A percentile compares a stretch with the other conserved stretches of the same genome.
Conservation (phyloP, 2,113 vertebrate species). For the Colistium nudipinnis region DNA sequence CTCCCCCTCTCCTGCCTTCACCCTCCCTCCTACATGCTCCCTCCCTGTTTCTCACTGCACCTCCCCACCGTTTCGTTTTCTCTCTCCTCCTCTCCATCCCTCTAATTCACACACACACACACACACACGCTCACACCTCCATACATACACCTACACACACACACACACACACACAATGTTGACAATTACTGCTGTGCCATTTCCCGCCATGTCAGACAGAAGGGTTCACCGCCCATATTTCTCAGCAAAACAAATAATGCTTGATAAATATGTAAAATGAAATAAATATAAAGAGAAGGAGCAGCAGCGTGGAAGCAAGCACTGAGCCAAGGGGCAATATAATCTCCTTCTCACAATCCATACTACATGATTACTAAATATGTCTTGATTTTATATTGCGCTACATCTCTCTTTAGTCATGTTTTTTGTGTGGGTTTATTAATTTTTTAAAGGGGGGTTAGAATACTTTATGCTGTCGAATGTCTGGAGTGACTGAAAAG, state of each 20-base stretch:
- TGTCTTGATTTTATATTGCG: conserved; percentile 24
- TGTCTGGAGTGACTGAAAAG: conserved; percentile 73
- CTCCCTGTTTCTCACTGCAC: conserved; percentile 57
- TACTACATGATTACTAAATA: conserved; percentile 44
- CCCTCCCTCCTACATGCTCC: conserved; percentile 42
- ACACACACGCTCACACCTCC: conserved; percentile 1
- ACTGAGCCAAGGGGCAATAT: conserved; percentile 51
- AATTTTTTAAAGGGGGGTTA: conserved; percentile 8
- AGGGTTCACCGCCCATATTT: conserved; percentile 62
- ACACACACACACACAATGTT: conserved; percentile 40
- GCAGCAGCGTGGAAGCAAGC: conserved; percentile 47
- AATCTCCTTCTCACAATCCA: conserved; percentile 50
- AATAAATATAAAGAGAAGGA: conserved; percentile 51
- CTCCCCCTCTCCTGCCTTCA: conserved; percentile 37
- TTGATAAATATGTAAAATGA: conserved; percentile 66
- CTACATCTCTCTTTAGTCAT: conserved; percentile 15
- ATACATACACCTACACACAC: not conserved
- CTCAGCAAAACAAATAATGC: conserved; percentile 67
- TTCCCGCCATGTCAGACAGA: conserved; percentile 73
- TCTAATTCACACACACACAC: conserved; percentile 31
- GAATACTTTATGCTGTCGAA: conserved; percentile 42
- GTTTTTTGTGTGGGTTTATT: not conserved
- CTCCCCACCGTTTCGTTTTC: conserved; percentile 70
- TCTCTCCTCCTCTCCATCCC: conserved; percentile 62
- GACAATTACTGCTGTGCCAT: conserved; percentile 78